Conservation (phyloP, 2,113 vertebrate genomes). For the Hemicordylus capensis region DNA sequence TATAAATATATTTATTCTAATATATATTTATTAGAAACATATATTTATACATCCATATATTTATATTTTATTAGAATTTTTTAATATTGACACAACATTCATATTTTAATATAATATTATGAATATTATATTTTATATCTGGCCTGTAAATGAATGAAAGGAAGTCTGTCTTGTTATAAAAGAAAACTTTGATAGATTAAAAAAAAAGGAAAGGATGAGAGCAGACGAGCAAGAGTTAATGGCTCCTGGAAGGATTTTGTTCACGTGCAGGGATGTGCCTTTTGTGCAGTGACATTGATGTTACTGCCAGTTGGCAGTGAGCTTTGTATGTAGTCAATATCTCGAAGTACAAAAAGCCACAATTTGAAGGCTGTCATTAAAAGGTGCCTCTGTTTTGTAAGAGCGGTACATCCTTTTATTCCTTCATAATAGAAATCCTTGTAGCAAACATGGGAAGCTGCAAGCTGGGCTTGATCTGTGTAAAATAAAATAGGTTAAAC, state of each 20-base stretch:
- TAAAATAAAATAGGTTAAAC: constrained; percentile 32
- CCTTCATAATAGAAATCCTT: constrained; percentile 51
- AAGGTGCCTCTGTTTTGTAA: constrained; percentile 62
- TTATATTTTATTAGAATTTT: too few species aligned
- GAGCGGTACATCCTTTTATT: constrained; percentile 62
- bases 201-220: background rate
- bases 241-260: constrained; percentile 48
- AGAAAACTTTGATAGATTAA: background rate
- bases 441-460: constrained; percentile 51
- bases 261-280: constrained; percentile 47
- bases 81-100: too few species aligned
- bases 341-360: constrained; percentile 66
- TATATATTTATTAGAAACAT: too few species aligned
- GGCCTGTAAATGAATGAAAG: too few species aligned
- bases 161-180: background rate
- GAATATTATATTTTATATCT: too few species aligned
- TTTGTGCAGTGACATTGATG: constrained; percentile 66
- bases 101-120: too few species aligned
- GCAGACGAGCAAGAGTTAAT: constrained; percentile 36
- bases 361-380: constrained; percentile 60
- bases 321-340: constrained; percentile 61
- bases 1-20: too few species aligned
- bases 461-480: constrained; percentile 47
- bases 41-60: too few species aligned
- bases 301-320: constrained; percentile 64